A percentile compares a stretch with the other conserved stretches of the same genome.
phyloP scores from a whole-genome alignment of 2,888 invertebrate genomes.

The Cantharis nigra region DNA sequence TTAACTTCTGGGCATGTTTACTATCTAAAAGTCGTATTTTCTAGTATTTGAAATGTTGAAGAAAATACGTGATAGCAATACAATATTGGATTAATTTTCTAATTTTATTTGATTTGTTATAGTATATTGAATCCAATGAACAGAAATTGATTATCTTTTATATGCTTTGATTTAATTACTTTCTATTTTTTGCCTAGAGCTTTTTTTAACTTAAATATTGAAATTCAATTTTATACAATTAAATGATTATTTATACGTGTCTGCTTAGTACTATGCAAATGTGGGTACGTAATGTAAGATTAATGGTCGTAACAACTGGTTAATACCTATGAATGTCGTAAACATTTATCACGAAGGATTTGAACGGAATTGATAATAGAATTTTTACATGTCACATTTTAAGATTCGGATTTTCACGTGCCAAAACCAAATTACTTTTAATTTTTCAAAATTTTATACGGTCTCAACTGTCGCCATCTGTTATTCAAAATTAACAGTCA shows the following conservation, averaged over 20 bases:
- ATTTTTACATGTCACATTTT: neutral
- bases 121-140: neutral
- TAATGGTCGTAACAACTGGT: neutral
- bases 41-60: slow-evolving; percentile 7
- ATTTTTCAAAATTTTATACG: neutral
- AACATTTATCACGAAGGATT: neutral
- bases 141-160: neutral
- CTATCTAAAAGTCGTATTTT: neutral
- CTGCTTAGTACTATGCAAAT: neutral
- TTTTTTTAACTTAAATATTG: neutral
- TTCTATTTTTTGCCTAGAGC: neutral
- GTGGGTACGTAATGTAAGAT: neutral
- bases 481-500: neutral
- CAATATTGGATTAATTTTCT: slow-evolving; percentile 5
- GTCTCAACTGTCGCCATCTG: neutral
- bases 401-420: neutral
- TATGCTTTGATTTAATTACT: neutral
- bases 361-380: neutral
- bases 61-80: slow-evolving; percentile 8
- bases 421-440: neutral
- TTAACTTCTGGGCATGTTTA: slow-evolving; percentile 21
- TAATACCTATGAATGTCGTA: neutral
- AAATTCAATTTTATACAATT: neutral
- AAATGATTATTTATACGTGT: neutral
- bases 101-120: slow-evolving; percentile 13